Evolutionary conservation across 1,140 invertebrate species (phyloP), one percentile per base, ranked within the genome.

Genomic region (Hyles euphorbiae): DNA sequence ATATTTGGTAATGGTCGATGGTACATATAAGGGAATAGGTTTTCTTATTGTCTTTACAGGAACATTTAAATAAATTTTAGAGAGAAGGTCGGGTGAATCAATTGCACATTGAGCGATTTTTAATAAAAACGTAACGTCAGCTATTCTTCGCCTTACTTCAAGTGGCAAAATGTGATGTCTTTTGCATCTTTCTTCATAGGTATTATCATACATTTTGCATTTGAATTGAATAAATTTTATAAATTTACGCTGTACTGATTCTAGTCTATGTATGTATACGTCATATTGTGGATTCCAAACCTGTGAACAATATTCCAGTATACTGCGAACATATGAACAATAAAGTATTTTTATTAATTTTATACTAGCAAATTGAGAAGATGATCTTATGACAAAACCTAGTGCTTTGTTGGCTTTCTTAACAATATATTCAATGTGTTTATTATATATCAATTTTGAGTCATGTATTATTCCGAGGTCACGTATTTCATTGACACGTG

Each of bases 131-230:
- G 44, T 34, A 32, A 58, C 34, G 47, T 61, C 58, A 6, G 46
- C 36, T 32, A 61, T 65, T 47, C 47, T 48, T 44, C 58, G 47
- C 34, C 63, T 60, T 51, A 45, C 12, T 1, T 50, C 12, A n/a
- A 65, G 43, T 22, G 58, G 62, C 48, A 64, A 34, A 32, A 64
- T 53, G 49, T 64, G 62, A 53, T 64, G 53, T 36, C 57, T 56
- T 3, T 40, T 33, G 50, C 58, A 60, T 36, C 40, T 65, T 34
- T 45, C n/a, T 49, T 60, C 54, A 33, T 65, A 65, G 8, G 34
- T 57, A 33, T 10, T n/a, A 36, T 65, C 63, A 45, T 50, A 34
- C 32, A 7, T 40, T 10, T 53, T 48, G 4, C 12, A 55, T 11
- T 60, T 65, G 12, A 36, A 60, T 12, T 64, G 53, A 7, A 64